A percentile compares a stretch with the other conserved stretches of the same genome.
phyloP scores from a whole-genome alignment of 2,888 invertebrate genomes.

The Mythimna loreyi region DNA sequence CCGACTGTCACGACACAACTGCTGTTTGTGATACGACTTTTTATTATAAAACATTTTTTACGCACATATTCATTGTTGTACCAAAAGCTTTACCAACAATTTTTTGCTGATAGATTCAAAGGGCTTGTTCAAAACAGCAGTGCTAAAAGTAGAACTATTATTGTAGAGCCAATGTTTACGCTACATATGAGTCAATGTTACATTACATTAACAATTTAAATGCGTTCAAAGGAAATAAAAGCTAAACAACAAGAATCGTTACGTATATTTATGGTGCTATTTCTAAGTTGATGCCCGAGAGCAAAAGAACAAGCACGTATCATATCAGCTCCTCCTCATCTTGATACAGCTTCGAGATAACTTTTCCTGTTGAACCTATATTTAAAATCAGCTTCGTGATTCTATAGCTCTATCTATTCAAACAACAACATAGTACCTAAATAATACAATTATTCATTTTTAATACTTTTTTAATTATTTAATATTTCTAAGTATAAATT shows the following conservation, averaged over 20 bases:
- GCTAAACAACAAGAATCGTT: constrained; percentile 26
- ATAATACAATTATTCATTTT: no score
- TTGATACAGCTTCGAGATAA: constrained; percentile 4
- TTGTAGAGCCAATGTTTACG: constrained; percentile 11
- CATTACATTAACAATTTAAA: constrained; percentile 27
- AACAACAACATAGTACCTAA: not conserved
- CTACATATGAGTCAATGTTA: constrained; percentile 20
- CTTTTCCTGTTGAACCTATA: not conserved
- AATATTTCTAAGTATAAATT: not conserved
- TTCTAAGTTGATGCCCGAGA: constrained; percentile 9
- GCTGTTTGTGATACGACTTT: constrained; percentile 26
- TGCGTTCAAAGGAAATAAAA: constrained; percentile 30
- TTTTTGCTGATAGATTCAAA: constrained; percentile 3
- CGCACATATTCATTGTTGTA: constrained; percentile 10
- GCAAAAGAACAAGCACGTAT: constrained; percentile 5
- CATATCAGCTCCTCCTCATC: constrained; percentile 11
- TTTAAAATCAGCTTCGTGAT: not conserved
- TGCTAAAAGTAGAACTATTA: not conserved
- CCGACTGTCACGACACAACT: constrained; percentile 39
- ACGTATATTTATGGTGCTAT: constrained; percentile 20
- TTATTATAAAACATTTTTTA: constrained; percentile 15
- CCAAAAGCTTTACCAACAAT: constrained; percentile 1
- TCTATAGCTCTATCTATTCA: not conserved
- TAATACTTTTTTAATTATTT: no score
- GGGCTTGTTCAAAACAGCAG: constrained; percentile 4